These are phyloP conservation scores for Aldabrachelys gigantea DNA, from an alignment of 2,113 vertebrate species.

Conservation along the genomic window DNA sequence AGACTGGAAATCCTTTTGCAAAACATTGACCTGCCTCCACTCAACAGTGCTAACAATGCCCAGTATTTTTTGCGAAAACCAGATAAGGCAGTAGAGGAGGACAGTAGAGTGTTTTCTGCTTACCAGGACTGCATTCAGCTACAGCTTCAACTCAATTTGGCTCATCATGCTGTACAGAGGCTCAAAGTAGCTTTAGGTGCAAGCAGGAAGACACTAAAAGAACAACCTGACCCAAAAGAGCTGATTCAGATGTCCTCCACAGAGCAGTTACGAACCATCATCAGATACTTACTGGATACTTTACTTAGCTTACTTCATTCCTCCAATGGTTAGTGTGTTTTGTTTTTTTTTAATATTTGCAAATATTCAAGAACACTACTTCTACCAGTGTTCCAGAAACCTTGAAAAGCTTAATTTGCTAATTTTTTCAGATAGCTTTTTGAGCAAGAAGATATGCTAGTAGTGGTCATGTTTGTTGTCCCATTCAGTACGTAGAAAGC, in stretches of 20 bases:
- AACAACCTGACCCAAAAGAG: slow-evolving; percentile 80
- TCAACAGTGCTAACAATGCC: slow-evolving; percentile 98
- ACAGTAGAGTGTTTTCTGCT: slow-evolving; percentile 96
- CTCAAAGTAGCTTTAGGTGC: slow-evolving; percentile 93
- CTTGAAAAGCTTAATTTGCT: not conserved
- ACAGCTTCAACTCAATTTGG: slow-evolving; percentile 96
- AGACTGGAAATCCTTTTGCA: slow-evolving; percentile 96
- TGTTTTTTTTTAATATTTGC: not conserved
- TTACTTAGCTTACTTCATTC: slow-evolving; percentile 96
- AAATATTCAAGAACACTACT: not conserved
- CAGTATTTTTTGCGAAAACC: slow-evolving; percentile 98
- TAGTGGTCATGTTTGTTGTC: not conserved
- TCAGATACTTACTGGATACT: slow-evolving; percentile 96
- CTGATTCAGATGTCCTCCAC: slow-evolving; percentile 94
- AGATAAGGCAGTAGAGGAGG: slow-evolving; percentile 98
- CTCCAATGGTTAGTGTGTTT: slow-evolving; percentile 89
- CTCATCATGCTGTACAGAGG: slow-evolving; percentile 95
- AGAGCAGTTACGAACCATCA: slow-evolving; percentile 96
- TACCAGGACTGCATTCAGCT: slow-evolving; percentile 99
- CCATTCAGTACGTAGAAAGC: not conserved
- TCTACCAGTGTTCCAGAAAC: not conserved
- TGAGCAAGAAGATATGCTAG: not conserved
- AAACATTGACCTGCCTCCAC: slow-evolving; percentile 96
- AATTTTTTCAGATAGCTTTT: not conserved
- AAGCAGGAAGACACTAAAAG: slow-evolving; percentile 83